Percentiles rank a stretch among this genome's conserved stretches.
Conservation (phyloP, 2,888 invertebrate species). For the Enchytraeus crypticus region DNA sequence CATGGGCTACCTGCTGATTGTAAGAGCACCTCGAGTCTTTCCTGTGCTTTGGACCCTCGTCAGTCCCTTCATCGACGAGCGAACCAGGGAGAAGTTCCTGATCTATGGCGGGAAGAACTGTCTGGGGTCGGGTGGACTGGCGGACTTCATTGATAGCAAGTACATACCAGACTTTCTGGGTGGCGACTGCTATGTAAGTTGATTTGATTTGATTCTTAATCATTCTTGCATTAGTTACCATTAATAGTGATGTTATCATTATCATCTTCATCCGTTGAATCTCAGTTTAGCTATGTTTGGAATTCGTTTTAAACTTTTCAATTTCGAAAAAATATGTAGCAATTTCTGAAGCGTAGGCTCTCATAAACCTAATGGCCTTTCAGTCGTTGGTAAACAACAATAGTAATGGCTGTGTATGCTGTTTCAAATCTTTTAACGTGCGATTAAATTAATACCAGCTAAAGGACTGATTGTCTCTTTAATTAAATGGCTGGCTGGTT, state of each 20-base stretch:
- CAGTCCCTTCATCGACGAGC: slow-evolving; percentile 88
- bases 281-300: too few species aligned
- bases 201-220: not conserved
- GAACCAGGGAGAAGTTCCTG: slow-evolving; percentile 80
- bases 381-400: too few species aligned
- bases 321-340: too few species aligned
- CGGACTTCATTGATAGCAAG: slow-evolving; percentile 74
- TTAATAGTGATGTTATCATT: not conserved
- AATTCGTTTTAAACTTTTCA: not conserved
- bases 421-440: too few species aligned
- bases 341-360: too few species aligned
- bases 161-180: slow-evolving; percentile 85
- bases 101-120: slow-evolving; percentile 85
- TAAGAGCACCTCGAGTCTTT: slow-evolving; percentile 83
- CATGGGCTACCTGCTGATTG: slow-evolving; percentile 79
- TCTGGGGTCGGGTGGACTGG: slow-evolving; percentile 68
- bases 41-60: slow-evolving; percentile 91
- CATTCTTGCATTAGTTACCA: not conserved
- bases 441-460: too few species aligned
- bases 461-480: too few species aligned
- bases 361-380: too few species aligned
- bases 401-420: too few species aligned
- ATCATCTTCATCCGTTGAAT: too few species aligned
- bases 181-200: slow-evolving; percentile 71
- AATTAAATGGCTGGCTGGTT: too few species aligned